Evolutionary conservation across 2,888 invertebrate genomes (phyloP).

Genomic region (Callinectes sapidus): DNA sequence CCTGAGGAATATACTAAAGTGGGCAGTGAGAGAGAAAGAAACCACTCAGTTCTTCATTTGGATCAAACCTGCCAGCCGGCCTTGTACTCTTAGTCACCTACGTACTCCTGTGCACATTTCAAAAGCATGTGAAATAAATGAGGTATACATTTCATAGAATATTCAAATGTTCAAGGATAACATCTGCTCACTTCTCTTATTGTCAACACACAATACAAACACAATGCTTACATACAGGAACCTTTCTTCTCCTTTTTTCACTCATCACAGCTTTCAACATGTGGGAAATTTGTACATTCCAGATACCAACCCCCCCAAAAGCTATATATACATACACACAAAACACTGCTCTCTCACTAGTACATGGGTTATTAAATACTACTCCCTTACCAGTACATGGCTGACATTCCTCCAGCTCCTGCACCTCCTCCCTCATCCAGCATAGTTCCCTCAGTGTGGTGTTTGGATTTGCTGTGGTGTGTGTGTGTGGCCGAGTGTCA

Average conservation of each 20-base stretch:
- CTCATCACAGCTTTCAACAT: not conserved
- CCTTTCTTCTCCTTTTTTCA: not conserved
- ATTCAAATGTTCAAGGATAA: not conserved
- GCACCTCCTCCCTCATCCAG: slow-evolving; percentile 56
- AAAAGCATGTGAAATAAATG: not conserved
- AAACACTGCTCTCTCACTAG: no score
- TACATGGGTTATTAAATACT: not conserved
- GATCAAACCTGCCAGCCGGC: not conserved
- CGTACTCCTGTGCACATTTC: no score
- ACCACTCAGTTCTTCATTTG: not conserved
- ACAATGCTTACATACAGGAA: not conserved
- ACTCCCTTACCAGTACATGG: slow-evolving; percentile 62
- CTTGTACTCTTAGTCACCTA: not conserved
- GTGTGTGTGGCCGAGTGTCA: slow-evolving; percentile 62
- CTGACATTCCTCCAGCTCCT: slow-evolving; percentile 64
- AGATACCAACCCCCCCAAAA: no score
- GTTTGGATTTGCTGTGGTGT: slow-evolving; percentile 55
- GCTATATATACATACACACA: not conserved
- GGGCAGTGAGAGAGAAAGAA: no score
- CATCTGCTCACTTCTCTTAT: not conserved
- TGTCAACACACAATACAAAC: not conserved
- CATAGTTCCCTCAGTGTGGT: slow-evolving; percentile 52
- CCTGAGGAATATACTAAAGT: no score
- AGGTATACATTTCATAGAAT: not conserved
- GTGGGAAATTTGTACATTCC: no score